phyloP scores from a whole-genome alignment of 1,140 invertebrate genomes.

The Drosophila kikkawai region DNA sequence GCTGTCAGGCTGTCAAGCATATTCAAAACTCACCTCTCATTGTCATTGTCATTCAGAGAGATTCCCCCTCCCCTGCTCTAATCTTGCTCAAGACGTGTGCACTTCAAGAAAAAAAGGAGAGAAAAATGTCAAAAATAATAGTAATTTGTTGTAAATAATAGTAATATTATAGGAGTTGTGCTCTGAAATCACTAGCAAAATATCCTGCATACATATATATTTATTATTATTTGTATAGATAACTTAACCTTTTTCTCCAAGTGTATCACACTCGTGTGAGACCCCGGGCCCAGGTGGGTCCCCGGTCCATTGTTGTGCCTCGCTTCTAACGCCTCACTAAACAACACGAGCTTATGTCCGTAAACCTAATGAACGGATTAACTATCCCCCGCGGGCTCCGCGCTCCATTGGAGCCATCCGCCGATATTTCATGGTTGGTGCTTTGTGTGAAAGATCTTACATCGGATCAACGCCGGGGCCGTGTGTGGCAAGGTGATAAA shows the following conservation, averaged over 20 bases:
- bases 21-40: constrained; percentile 63
- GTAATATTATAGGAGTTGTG: too few relatives aligned
- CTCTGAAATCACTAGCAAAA: too few relatives aligned
- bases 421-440: constrained; percentile 27
- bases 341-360: constrained; percentile 79
- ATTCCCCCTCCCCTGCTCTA: constrained; percentile 10
- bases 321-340: constrained; percentile 80
- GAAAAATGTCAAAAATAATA: not conserved
- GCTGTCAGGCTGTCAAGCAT: constrained; percentile 76
- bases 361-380: constrained; percentile 84
- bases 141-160: too few relatives aligned
- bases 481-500: constrained; percentile 83
- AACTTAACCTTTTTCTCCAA: not conserved
- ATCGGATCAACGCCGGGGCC: constrained; percentile 47
- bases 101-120: not conserved
- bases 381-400: constrained; percentile 38
- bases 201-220: too few relatives aligned
- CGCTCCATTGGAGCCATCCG: constrained; percentile 2
- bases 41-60: constrained; percentile 57
- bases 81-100: constrained; percentile 9
- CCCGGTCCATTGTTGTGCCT: constrained; percentile 59
- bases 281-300: constrained; percentile 29
- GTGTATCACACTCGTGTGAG: constrained; percentile 5
- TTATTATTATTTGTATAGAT: too few relatives aligned
- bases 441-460: constrained; percentile 52